These are phyloP conservation scores for Rhinopomastus cyanomelas DNA, from an alignment of 2,113 vertebrate species.

Conservation along the genomic window DNA sequence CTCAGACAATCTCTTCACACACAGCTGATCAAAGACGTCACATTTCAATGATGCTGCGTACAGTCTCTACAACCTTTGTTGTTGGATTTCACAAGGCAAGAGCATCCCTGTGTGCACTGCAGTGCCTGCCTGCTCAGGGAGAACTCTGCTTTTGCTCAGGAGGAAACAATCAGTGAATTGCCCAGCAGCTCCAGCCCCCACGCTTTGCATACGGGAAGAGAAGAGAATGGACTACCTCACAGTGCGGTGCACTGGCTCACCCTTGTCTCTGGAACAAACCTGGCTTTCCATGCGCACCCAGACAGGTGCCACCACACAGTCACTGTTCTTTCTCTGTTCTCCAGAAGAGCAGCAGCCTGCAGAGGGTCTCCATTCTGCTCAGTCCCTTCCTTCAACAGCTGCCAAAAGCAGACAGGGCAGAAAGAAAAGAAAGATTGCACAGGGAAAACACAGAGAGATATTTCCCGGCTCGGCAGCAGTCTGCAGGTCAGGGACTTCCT, in stretches of 20 bases:
- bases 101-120: not conserved
- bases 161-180: not conserved
- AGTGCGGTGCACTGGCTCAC: accelerated
- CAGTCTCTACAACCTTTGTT: not conserved
- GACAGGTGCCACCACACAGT: not conserved
- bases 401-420: not conserved
- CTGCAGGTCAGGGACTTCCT: not conserved
- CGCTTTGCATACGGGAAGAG: not conserved
- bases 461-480: not conserved
- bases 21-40: not conserved
- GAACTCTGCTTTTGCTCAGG: not conserved
- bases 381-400: not conserved
- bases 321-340: not conserved
- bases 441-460: not conserved
- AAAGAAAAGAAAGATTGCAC: not conserved
- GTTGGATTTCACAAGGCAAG: constrained; percentile 4
- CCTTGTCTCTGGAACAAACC: not conserved
- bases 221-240: not conserved
- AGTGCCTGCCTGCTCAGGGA: not conserved
- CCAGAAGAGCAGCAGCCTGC: accelerated
- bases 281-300: not conserved
- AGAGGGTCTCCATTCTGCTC: not conserved
- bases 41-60: not conserved
- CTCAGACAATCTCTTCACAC: not conserved
- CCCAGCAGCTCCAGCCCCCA: not conserved